Evolutionary conservation across 2,888 invertebrate species (phyloP), one percentile per base, ranked within the genome.

Genomic region (Xestia sexstrigata): DNA sequence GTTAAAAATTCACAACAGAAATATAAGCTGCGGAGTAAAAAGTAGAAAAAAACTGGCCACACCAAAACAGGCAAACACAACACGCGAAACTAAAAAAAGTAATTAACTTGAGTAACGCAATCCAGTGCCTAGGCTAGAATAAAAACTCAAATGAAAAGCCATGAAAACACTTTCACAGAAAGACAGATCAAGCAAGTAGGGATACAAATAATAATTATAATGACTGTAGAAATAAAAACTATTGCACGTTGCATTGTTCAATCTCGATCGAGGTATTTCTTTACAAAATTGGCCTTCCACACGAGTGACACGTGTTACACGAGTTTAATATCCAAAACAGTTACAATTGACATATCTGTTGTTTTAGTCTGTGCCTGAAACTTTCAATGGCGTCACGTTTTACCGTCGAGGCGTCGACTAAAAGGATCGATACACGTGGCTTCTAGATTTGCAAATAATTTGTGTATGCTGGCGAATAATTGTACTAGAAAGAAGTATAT

Each of bases 61-160:
- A 47, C 60, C 47, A 47, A 81, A 81, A 74, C 55, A n/a, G 20
- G 81, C 42, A 42, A 42, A 42, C 35, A 26, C 23, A 60, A 80
- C 39, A 72, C 52, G 69, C 65, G 23, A 85, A 84, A 81, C 52
- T 63, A 15, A 79, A 79, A 79, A 79, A 79, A 30, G 62, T 73
- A 65, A 81, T 81, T 69, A 84, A 81, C 81, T 80, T 66, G 52
- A 82, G 66, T 73, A 84, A 84, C 52, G 74, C 81, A 84, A 82
- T 73, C 35, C 55, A 23, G 23, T 55, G 60, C 30, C 55, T 60
- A 58, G 62, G 52, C 42, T 52, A 73, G 47, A 66, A 62, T 42
- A 39, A 67, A 30, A 11, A 35, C 17, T n/a, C 15, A 30, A 83
- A 49, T 65, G 20, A 45, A 55, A 76, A 20, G 35, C 49, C 35